Conservation (phyloP, 2,888 invertebrate species). For the Phaonia tiefii region DNA sequence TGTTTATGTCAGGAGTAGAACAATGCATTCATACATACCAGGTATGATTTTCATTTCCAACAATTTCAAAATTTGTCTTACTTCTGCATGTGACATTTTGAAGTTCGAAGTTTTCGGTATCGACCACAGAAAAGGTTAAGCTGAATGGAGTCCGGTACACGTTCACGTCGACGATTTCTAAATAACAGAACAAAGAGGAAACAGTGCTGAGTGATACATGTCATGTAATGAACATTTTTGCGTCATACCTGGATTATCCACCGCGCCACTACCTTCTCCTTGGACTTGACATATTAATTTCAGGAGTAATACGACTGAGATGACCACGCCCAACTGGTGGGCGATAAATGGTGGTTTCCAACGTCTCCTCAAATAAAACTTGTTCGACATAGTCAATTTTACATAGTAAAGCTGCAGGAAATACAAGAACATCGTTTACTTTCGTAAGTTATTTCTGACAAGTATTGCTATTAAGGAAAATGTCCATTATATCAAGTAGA, state of each 20-base stretch:
- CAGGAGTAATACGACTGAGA: not conserved
- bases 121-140: slow-evolving; percentile 69
- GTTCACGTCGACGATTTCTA: slow-evolving; percentile 65
- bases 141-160: slow-evolving; percentile 69
- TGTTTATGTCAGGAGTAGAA: too few relatives aligned
- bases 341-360: slow-evolving; percentile 41
- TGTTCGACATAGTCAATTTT: slow-evolving; percentile 44
- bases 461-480: too few relatives aligned
- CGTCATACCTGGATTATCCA: slow-evolving; percentile 46
- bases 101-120: slow-evolving; percentile 70
- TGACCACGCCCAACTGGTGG: slow-evolving; percentile 12
- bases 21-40: slow-evolving; percentile 70
- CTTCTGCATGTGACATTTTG: slow-evolving; percentile 72
- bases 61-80: slow-evolving; percentile 58
- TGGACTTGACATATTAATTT: not conserved
- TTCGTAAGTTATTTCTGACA: too few relatives aligned
- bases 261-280: slow-evolving; percentile 23
- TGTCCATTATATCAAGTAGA: too few relatives aligned
- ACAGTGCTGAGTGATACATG: not conserved
- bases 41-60: slow-evolving; percentile 67
- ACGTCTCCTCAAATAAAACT: slow-evolving; percentile 38
- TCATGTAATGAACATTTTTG: not conserved
- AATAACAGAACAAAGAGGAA: slow-evolving; percentile 20
- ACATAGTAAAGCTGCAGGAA: slow-evolving; percentile 16
- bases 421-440: not conserved